phyloP scores from a whole-genome alignment of 2,888 invertebrate species.

The Cordilura impudica region DNA sequence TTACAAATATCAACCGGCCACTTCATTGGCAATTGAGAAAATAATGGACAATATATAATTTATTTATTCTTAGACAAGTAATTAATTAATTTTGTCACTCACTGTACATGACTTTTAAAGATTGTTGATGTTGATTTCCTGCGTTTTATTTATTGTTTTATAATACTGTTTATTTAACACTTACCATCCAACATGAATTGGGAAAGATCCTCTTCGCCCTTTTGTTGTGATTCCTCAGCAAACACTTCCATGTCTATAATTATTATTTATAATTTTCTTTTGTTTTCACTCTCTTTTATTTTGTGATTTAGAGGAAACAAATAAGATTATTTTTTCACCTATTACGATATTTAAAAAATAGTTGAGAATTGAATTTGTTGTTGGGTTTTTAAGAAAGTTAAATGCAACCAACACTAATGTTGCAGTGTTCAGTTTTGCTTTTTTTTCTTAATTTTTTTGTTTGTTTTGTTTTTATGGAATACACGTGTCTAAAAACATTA shows the following conservation, averaged over 20 bases:
- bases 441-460: slow-evolving; percentile 4
- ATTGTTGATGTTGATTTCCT: background rate
- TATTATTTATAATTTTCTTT: slow-evolving; percentile 28
- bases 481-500: slow-evolving; percentile 47
- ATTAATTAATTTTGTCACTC: background rate
- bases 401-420: slow-evolving; percentile 14
- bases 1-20: too few species aligned
- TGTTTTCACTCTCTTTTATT: background rate
- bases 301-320: slow-evolving; percentile 12
- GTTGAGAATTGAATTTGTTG: slow-evolving; percentile 11
- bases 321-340: background rate
- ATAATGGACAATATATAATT: too few species aligned
- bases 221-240: slow-evolving; percentile 65
- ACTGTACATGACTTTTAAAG: background rate
- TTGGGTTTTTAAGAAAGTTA: background rate
- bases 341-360: slow-evolving; percentile 18
- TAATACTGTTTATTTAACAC: slow-evolving; percentile 41
- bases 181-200: slow-evolving; percentile 70
- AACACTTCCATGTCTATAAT: slow-evolving; percentile 67
- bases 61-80: too few species aligned
- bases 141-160: background rate
- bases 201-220: slow-evolving; percentile 67
- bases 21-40: too few species aligned
- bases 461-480: slow-evolving; percentile 31
- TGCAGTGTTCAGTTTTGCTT: background rate